Evolutionary conservation across 92 coral and sea anemone species (phyloP).

Genomic region (Virgularia gustaviana): DNA sequence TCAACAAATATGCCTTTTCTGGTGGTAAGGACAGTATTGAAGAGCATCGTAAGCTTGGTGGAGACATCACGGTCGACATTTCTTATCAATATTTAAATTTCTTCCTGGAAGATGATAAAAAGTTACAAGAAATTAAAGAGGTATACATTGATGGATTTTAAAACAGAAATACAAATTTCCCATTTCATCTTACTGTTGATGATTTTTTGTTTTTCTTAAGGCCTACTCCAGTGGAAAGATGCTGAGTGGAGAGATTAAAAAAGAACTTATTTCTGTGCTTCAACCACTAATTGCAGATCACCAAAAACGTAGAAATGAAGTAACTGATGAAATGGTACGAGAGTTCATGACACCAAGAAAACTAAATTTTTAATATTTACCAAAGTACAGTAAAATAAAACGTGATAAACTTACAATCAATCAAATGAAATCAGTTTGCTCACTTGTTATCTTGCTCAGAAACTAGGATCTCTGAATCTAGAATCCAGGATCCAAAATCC

Average conservation of each 20-base stretch:
- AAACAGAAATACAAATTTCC: neutral
- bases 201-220: constrained; percentile 34
- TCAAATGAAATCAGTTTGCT: too few species aligned
- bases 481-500: too few species aligned
- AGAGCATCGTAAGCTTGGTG: constrained; percentile 84
- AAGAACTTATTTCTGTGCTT: constrained; percentile 79
- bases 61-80: constrained; percentile 85
- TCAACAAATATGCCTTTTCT: constrained; percentile 96
- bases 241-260: constrained; percentile 95
- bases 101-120: constrained; percentile 93
- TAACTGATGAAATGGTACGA: constrained; percentile 72
- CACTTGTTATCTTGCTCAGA: too few species aligned
- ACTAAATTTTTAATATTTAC: constrained; percentile 61
- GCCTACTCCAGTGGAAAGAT: constrained; percentile 94
- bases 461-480: too few species aligned
- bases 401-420: too few species aligned
- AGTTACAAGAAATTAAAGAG: constrained; percentile 77
- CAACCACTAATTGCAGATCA: constrained; percentile 91
- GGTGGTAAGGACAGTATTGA: constrained; percentile 94
- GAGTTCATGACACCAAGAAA: constrained; percentile 95
- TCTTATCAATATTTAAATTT: constrained; percentile 89
- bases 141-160: constrained; percentile 30
- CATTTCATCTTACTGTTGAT: neutral
- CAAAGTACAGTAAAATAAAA: too few species aligned
- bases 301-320: constrained; percentile 78